Evolutionary conservation across 1,140 invertebrate species (phyloP), one percentile per base, ranked within the genome.

Genomic region (Drosophila nigrodunni): DNA sequence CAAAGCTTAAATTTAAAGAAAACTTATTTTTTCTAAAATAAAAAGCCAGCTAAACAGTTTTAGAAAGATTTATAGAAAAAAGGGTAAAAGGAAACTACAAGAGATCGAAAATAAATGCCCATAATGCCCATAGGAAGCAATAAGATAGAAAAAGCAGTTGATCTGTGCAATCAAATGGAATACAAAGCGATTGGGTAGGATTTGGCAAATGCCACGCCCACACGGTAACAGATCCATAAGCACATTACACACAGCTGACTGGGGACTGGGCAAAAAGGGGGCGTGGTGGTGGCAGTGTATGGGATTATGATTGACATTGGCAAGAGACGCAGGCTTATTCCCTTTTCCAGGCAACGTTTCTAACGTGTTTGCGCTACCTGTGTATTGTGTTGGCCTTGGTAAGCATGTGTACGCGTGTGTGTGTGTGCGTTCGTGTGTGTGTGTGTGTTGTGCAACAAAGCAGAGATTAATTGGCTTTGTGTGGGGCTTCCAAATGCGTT

Each of bases 401-500:
- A 30, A 30, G 25, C 6, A 4, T 18, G 13, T 37, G 25, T 43
- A 25, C 15, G 50, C 54, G 50, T 55, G 58, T 69, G 70, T 62
- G 55, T 66, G 68, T n/a, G 57, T 73, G 57, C 34, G 46, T 54
- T 13, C 11, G 13, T 21, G 1, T 68, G 37, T 52, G 47, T 58
- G 59, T 52, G 50, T 44, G 41, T 66, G 41, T 30, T 71, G 55
- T 76, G 76, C 80, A 77, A 80, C 80, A 83, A 70, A 77, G 72
- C 67, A 70, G 82, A 83, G 80, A 83, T 83, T 83, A 83, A 83
- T 83, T 82, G 81, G 72, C 74, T 79, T 82, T 66, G 47, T 64
- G 64, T 80, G 66, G 47, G 80, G 80, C 59, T 83, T 83, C 77
- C 52, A 61, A 67, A 69, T 77, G 52, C 67, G 60, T 75, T 82